Evolutionary conservation across 1,140 invertebrate genomes (phyloP).

Genomic region (Pentalonia nigronervosa): DNA sequence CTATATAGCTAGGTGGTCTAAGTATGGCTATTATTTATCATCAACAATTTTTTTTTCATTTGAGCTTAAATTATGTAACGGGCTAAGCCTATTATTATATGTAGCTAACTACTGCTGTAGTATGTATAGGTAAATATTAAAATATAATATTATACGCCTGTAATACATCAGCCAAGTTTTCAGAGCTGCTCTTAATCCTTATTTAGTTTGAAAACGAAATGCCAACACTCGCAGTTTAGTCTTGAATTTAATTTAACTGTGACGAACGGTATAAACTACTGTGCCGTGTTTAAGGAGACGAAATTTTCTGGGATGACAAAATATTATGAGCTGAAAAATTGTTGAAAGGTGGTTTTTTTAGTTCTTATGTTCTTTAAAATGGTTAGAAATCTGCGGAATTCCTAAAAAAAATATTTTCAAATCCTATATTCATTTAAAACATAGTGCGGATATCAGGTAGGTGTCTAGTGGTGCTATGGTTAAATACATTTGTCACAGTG

Average conservation of each 20-base stretch:
- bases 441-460: background rate
- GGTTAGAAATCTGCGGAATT: background rate
- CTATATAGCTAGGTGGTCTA: background rate
- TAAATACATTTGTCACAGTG: background rate
- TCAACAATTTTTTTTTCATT: background rate
- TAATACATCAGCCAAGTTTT: background rate
- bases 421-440: background rate
- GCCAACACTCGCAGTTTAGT: background rate
- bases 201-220: background rate
- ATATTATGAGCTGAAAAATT: background rate
- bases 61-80: background rate
- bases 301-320: background rate
- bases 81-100: conserved; percentile 9
- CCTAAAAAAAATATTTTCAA: background rate
- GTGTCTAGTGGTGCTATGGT: background rate
- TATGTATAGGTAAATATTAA: background rate
- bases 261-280: background rate
- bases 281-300: background rate
- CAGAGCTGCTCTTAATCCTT: background rate
- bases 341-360: background rate
- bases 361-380: background rate
- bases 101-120: background rate
- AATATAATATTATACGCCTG: background rate
- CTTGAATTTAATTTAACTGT: background rate
- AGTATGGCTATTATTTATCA: background rate